These are phyloP conservation scores for Pipistrellus nathusii DNA, from an alignment of 2,797 vertebrate genomes.

Conservation along the genomic window DNA sequence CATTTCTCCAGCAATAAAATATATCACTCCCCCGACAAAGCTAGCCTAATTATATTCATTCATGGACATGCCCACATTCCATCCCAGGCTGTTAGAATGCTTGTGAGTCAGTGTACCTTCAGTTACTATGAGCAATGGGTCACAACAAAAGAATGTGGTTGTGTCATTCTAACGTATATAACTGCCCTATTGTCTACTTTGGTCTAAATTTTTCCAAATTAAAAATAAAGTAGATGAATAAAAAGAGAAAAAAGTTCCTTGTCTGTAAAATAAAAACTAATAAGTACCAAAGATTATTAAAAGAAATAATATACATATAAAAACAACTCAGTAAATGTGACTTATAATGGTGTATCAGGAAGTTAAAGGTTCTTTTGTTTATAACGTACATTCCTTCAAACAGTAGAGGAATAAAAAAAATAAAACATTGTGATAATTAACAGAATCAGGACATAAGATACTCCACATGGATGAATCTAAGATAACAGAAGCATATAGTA, in stretches of 20 bases:
- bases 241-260: background rate
- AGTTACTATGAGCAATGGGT: conserved; percentile 75
- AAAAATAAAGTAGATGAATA: conserved; percentile 12
- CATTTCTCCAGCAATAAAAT: background rate
- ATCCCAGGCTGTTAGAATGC: conserved; percentile 71
- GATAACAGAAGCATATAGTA: background rate
- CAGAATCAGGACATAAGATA: background rate
- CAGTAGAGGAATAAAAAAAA: background rate
- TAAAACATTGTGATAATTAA: background rate
- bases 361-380: conserved; percentile 30
- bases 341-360: background rate
- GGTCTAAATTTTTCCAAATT: conserved; percentile 38
- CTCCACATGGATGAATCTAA: background rate
- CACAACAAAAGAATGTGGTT: conserved; percentile 69
- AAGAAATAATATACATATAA: conserved; percentile 9
- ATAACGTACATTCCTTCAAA: conserved; percentile 5
- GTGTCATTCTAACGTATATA: conserved; percentile 67
- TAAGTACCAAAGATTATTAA: conserved; percentile 29
- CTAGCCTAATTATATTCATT: conserved; percentile 26
- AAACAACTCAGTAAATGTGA: conserved; percentile 35
- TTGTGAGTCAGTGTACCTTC: conserved; percentile 79
- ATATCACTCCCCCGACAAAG: background rate
- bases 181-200: conserved; percentile 45
- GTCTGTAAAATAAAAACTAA: conserved; percentile 44
- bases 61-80: conserved; percentile 84